Conservation (phyloP, 2,888 invertebrate species). For the Torymus aiolomorphi region DNA sequence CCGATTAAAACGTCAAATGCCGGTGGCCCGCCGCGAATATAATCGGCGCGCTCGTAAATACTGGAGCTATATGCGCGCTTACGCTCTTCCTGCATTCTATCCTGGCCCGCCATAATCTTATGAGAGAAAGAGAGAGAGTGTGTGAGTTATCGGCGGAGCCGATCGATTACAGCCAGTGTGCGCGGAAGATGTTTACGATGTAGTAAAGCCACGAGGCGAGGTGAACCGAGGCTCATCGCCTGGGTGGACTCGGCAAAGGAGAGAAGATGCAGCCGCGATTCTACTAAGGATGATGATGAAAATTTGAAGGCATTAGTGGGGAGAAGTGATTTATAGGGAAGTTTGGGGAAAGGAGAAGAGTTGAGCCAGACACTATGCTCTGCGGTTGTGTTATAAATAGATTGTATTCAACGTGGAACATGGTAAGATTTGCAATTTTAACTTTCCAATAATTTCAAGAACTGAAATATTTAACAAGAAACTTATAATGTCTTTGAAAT, state of each 20-base stretch:
- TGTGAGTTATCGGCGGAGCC: constrained; percentile 7
- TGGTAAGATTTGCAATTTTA: too few relatives aligned
- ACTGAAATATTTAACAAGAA: too few relatives aligned
- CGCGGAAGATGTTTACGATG: constrained; percentile 38
- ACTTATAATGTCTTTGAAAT: too few relatives aligned
- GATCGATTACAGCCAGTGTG: constrained; percentile 30
- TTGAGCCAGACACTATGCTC: not conserved
- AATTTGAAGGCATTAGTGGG: constrained; percentile 15
- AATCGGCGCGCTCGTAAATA: constrained; percentile 25
- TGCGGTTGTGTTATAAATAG: too few relatives aligned
- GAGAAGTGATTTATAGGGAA: too few relatives aligned
- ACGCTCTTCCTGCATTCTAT: not conserved
- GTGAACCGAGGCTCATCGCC: not conserved
- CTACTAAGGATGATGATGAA: not conserved
- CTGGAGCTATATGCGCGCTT: not conserved
- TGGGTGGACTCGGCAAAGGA: too few relatives aligned
- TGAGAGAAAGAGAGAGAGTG: not conserved
- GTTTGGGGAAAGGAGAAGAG: not conserved
- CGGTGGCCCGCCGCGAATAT: too few relatives aligned
- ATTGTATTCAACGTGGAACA: too few relatives aligned
- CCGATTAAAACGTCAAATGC: too few relatives aligned
- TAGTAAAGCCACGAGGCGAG: not conserved
- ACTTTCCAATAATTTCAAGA: too few relatives aligned
- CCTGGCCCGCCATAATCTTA: constrained; percentile 5
- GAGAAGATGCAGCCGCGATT: too few relatives aligned